These are phyloP conservation scores for Dipodomys merriami DNA, from an alignment of 2,113 vertebrate species.

Conservation along the genomic window DNA sequence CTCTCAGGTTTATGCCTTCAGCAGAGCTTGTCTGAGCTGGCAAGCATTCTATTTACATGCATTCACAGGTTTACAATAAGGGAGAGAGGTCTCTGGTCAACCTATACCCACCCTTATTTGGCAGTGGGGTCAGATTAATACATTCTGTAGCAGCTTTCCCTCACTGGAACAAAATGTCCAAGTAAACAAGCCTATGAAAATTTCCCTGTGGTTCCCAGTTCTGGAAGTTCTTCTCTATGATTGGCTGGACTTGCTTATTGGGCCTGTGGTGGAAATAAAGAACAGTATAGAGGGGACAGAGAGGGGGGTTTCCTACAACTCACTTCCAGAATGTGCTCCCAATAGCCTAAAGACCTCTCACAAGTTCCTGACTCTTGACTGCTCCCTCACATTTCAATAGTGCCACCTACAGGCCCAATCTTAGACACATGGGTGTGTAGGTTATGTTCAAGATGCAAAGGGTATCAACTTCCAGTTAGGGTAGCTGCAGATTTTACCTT, in stretches of 20 bases:
- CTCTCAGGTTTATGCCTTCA: background rate
- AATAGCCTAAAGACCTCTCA: background rate
- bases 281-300: accelerated
- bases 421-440: background rate
- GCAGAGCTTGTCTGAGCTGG: background rate
- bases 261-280: background rate
- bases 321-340: no score
- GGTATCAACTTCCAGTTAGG: no score
- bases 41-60: background rate
- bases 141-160: background rate
- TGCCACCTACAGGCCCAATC: background rate
- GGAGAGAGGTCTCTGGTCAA: no score
- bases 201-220: background rate
- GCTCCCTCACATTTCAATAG: background rate
- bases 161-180: background rate
- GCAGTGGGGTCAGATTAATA: background rate
- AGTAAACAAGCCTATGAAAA: no score
- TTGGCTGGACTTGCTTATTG: no score
- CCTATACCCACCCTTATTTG: background rate
- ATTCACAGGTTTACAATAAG: background rate
- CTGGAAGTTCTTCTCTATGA: background rate
- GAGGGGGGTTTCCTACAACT: no score
- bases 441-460: background rate
- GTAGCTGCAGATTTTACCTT: background rate
- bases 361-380: no score